These are phyloP conservation scores for Amphipoea lucens DNA, from an alignment of 2,888 invertebrate genomes.

Conservation along the genomic window DNA sequence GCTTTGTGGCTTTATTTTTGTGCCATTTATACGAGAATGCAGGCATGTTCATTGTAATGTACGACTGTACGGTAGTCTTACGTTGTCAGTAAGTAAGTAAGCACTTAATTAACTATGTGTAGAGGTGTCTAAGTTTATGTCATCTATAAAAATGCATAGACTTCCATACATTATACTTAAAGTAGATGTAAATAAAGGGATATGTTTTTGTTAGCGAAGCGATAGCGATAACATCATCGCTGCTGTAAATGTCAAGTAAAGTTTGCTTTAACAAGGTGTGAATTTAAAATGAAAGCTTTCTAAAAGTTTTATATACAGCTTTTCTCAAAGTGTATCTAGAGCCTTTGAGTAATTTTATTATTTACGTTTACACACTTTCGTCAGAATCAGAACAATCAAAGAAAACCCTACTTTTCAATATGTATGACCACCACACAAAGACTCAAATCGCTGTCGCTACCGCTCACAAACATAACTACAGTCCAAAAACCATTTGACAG, in stretches of 20 bases:
- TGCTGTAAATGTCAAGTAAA: conserved; percentile 3
- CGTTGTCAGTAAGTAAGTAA: conserved; percentile 43
- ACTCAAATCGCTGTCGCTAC: conserved; percentile 29
- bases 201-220: conserved; percentile 7
- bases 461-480: conserved; percentile 5
- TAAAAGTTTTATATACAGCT: neutral
- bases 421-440: too few species aligned
- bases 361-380: neutral
- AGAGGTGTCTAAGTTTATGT: conserved; percentile 45
- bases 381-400: neutral
- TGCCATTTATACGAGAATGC: conserved; percentile 56
- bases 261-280: conserved; percentile 25
- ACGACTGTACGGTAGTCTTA: conserved; percentile 30
- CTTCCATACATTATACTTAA: conserved; percentile 16
- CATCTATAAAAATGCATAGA: conserved; percentile 45
- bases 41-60: conserved; percentile 37
- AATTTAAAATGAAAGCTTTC: conserved; percentile 20
- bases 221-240: neutral
- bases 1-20: conserved; percentile 56
- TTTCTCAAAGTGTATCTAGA: neutral
- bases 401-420: neutral
- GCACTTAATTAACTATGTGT: conserved; percentile 40
- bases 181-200: conserved; percentile 14
- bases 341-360: neutral
- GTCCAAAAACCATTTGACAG: conserved; percentile 9